Conservation (phyloP, 92 coral and sea anemone species). For the Scolanthus callimorphus region DNA sequence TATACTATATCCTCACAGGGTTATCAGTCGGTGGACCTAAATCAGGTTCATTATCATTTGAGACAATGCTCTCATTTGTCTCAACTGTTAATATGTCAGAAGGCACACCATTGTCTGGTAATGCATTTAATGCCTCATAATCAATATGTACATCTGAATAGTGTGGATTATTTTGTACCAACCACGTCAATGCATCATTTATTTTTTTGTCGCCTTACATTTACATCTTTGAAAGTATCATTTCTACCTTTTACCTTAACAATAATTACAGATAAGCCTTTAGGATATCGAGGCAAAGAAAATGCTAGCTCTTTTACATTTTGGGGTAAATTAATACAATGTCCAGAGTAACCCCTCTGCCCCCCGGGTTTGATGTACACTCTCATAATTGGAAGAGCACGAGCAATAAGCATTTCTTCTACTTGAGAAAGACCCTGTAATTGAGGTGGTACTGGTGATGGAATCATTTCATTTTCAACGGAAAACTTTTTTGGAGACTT, state of each 20-base stretch:
- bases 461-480: slow-evolving; percentile 44
- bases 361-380: slow-evolving; percentile 58
- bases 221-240: slow-evolving; percentile 51
- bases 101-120: slow-evolving; percentile 44
- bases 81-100: slow-evolving; percentile 30
- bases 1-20: slow-evolving; percentile 52
- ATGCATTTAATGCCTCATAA: slow-evolving; percentile 28
- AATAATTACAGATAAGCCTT: slow-evolving; percentile 43
- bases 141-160: slow-evolving; percentile 37
- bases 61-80: slow-evolving; percentile 15
- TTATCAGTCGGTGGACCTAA: slow-evolving; percentile 47
- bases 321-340: slow-evolving; percentile 57
- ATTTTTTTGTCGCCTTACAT: slow-evolving; percentile 48
- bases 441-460: slow-evolving; percentile 43
- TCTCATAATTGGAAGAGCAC: slow-evolving; percentile 46
- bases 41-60: slow-evolving; percentile 30
- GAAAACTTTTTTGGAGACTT: slow-evolving; percentile 45
- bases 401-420: slow-evolving; percentile 50
- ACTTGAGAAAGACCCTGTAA: slow-evolving; percentile 34
- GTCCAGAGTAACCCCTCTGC: slow-evolving; percentile 53
- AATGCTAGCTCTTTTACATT: too few species aligned
- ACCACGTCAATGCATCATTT: slow-evolving; percentile 43
- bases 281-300: slow-evolving; percentile 44
- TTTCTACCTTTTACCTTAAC: slow-evolving; percentile 40
- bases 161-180: slow-evolving; percentile 39